Conservation (phyloP, 2,113 vertebrate genomes). For the Oncorhynchus gorbuscha region DNA sequence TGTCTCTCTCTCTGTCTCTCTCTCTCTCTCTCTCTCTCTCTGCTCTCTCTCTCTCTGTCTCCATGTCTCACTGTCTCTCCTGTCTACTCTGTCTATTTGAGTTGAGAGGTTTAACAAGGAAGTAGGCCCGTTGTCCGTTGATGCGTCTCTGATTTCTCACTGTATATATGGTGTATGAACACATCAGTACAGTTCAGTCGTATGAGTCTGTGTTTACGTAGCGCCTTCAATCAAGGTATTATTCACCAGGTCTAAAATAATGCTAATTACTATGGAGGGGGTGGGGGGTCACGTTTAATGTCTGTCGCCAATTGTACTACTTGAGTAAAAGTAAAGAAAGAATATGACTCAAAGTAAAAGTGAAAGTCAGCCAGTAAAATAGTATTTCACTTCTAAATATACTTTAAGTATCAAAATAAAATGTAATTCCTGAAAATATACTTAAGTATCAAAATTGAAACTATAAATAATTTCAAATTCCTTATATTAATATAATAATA, state of each 20-base stretch:
- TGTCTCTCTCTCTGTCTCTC: accelerated
- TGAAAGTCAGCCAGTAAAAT: too few relatives aligned
- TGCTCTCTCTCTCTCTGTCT: neutral
- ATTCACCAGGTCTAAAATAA: neutral
- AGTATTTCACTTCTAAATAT: too few relatives aligned
- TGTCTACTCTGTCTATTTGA: neutral
- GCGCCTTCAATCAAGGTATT: slow-evolving; percentile 24
- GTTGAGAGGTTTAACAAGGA: neutral
- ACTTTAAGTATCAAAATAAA: too few relatives aligned
- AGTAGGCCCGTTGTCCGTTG: slow-evolving; percentile 20
- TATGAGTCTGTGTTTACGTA: slow-evolving; percentile 16
- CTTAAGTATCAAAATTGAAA: too few relatives aligned
- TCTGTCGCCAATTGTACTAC: neutral
- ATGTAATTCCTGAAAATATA: too few relatives aligned
- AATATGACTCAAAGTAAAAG: too few relatives aligned
- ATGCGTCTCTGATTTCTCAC: slow-evolving; percentile 14
- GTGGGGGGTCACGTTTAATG: neutral
- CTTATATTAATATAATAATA: too few relatives aligned
- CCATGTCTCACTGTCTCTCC: neutral
- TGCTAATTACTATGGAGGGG: neutral
- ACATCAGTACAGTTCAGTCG: slow-evolving; percentile 36
- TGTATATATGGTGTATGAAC: slow-evolving; percentile 33
- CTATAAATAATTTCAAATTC: too few relatives aligned
- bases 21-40: accelerated
- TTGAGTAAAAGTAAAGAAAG: too few relatives aligned